Evolutionary conservation across 2,888 invertebrate genomes (phyloP), one percentile per base, ranked within the genome.

Genomic region (Rhagonycha fulva): DNA sequence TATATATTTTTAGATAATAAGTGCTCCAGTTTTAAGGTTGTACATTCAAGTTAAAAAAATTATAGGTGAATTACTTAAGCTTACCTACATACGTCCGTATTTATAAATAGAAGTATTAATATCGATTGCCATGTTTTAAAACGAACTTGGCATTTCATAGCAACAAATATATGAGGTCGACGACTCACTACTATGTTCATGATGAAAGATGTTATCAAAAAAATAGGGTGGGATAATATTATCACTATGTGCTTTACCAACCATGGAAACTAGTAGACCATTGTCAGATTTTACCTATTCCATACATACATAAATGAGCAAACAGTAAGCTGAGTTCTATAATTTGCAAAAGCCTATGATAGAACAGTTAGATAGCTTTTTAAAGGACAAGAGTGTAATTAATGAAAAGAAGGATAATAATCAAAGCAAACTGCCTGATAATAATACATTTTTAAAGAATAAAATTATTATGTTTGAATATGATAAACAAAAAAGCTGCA

Each of bases 181-280:
- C 72, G 72, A 68, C 72, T 72, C 32, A 28, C 23, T 72, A 47
- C 60, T 28, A 23, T 68, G 28, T 72, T 68, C 71, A 72, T 72
- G 66, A 47, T 72, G 66, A 47, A 23, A 72, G 66, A 72, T 67
- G 19, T 30, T 67, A 66, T 72, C 71, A 61, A 61, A 47, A 32
- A 47, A 47, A 14, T 14, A 68, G 68, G 72, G 68, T 72, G 72
- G 14, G 68, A 72, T 32, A 63, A 67, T 72, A 68, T 66, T 63
- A 66, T 23, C 23, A 32, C 14, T 68, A 68, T 67, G 68, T 72
- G 72, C 9, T 9, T 66, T 47, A 32, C 11, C 19, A 66, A 28
- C 71, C 28, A 32, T 66, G 71, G 66, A 72, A 61, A 62, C 72
- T 67, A 67, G 67, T 60, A 67, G 24, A 19, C 72, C 61, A 30